phyloP scores from a whole-genome alignment of 2,113 vertebrate species.

The Guaruba guarouba region DNA sequence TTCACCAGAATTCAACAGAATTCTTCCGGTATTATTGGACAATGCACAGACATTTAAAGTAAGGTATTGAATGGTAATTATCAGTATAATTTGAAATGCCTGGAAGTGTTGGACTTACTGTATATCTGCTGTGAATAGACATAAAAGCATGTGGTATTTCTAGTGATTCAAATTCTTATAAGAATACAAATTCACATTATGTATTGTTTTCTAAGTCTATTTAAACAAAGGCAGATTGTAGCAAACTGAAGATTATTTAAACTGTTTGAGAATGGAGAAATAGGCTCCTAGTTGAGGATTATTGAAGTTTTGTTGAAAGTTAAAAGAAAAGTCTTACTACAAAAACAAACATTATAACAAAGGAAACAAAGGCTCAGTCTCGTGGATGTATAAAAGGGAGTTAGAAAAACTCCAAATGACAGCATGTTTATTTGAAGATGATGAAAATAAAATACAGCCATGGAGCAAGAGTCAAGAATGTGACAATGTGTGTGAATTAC shows the following conservation, averaged over 20 bases:
- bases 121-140: background rate
- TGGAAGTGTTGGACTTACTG: background rate
- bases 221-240: background rate
- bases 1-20: background rate
- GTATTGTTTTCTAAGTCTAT: background rate
- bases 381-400: background rate
- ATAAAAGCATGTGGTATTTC: background rate
- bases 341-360: background rate
- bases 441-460: background rate
- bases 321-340: background rate
- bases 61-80: background rate
- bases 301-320: background rate
- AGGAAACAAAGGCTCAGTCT: background rate
- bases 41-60: background rate
- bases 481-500: background rate
- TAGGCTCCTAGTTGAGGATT: background rate
- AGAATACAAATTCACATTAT: background rate
- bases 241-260: background rate
- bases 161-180: background rate
- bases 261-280: background rate
- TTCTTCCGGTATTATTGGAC: background rate
- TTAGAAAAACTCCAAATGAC: background rate
- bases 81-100: background rate
- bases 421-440: background rate
- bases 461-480: background rate